A percentile compares a stretch with the other conserved stretches of the same genome.
Evolutionary conservation across 2,797 vertebrate genomes (phyloP).

Genomic region (Leucoraja ocellata): DNA sequence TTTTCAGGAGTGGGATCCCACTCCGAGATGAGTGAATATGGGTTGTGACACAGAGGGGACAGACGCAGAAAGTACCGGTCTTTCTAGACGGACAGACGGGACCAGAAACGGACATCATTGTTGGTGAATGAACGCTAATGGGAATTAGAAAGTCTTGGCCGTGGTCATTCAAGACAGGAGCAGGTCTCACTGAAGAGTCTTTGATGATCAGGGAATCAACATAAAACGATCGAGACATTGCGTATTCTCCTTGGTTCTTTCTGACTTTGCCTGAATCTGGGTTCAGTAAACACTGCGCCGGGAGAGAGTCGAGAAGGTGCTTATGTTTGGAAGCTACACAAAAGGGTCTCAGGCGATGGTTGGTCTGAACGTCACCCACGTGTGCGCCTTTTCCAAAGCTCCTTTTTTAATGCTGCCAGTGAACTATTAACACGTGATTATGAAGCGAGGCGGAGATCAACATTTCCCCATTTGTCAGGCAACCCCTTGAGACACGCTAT

Average conservation of each 20-base stretch:
- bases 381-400: constrained; percentile 72
- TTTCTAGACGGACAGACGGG: constrained; percentile 84
- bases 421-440: constrained; percentile 82
- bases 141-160: constrained; percentile 87
- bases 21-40: constrained; percentile 80
- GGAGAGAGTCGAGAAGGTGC: constrained; percentile 65
- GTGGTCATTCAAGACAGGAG: constrained; percentile 63
- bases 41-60: constrained; percentile 88
- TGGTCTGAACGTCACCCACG: constrained; percentile 90
- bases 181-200: constrained; percentile 71
- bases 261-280: constrained; percentile 12
- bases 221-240: constrained; percentile 95
- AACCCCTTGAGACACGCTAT: constrained; percentile 53
- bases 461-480: constrained; percentile 53
- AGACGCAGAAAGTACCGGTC: constrained; percentile 85
- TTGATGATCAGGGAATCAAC: constrained; percentile 98
- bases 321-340: constrained; percentile 89
- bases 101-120: constrained; percentile 77
- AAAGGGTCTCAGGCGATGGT: constrained; percentile 93
- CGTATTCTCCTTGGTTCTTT: constrained; percentile 37
- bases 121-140: constrained; percentile 80
- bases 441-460: constrained; percentile 66
- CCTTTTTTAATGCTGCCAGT: constrained; percentile 60
- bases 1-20: constrained; percentile 76
- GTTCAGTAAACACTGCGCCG: constrained; percentile 29